Evolutionary conservation across 2,888 invertebrate species (phyloP), one percentile per base, ranked within the genome.

Genomic region (Eupeodes luniger): DNA sequence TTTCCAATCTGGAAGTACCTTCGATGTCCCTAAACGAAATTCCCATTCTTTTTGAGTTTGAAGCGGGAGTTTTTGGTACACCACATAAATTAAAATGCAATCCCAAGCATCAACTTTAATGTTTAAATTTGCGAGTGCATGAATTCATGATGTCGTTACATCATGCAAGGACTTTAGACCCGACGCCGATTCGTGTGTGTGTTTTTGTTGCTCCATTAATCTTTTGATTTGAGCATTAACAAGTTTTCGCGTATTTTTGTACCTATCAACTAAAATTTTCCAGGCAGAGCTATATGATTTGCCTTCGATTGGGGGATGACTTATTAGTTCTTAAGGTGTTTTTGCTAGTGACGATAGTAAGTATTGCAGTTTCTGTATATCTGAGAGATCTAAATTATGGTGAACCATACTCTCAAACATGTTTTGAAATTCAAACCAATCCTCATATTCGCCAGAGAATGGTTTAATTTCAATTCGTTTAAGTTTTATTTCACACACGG

Each of bases 221-320:
- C 67, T 75, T 10, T 40, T 67, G n/a, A 83, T 44, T 53, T 83
- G 72, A 2, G 59, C 59, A 19, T 83, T 83, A 0, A 74, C 74
- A 3, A 78, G 12, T 67, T 83, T 83, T 44, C 83, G 64, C 34
- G 70, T 78, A 14, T 78, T 78, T 78, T 74, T 64, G 1, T 57
- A 78, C 19, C 72, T 66, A 40, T 74, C 78, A 4, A 2, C 67
- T 2, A 78, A 19, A 1, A 78, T 78, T 66, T 66, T 16, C 66
- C 51, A 74, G 40, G 72, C 78, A 19, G 19, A 19, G 19, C 19
- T 19, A 19, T 19, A 19, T 19, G 19, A 1, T 19, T 19, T 19
- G 19, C 19, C 19, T 19, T 19, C 19, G 19, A 19, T 19, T 19
- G 19, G 19, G 19, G 1, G 19, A 19, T 19, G 19, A 19, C 19